These are phyloP conservation scores for Griposia aprilina DNA, from an alignment of 2,888 invertebrate genomes.

Conservation along the genomic window DNA sequence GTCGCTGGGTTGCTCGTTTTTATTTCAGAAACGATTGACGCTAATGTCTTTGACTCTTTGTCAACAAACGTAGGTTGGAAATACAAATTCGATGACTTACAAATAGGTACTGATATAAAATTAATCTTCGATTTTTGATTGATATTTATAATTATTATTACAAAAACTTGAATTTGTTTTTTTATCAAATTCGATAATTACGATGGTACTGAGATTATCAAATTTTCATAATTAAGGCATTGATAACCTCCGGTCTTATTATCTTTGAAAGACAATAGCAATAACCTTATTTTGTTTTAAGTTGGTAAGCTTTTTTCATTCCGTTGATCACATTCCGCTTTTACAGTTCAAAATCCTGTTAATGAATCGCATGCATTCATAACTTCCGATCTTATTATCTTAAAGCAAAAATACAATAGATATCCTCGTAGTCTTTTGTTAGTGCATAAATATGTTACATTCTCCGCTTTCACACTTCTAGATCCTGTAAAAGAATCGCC, in stretches of 20 bases:
- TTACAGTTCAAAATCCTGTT: neutral
- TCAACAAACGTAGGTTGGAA: neutral
- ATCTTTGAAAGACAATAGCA: neutral
- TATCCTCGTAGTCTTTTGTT: neutral
- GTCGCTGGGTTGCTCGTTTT: neutral
- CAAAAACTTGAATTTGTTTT: neutral
- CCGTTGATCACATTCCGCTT: neutral
- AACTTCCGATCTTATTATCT: neutral
- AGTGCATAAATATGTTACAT: no score
- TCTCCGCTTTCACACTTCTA: neutral
- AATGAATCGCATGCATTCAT: neutral
- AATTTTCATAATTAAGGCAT: conserved; percentile 1
- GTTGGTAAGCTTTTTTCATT: no score
- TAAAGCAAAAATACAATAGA: neutral
- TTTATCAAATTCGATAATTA: neutral
- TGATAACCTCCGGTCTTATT: neutral
- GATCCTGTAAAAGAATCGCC: neutral
- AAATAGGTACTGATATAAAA: neutral
- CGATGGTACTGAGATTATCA: conserved; percentile 1
- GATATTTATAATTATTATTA: neutral
- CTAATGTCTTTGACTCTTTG: neutral
- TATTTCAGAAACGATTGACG: neutral
- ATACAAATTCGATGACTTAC: no score
- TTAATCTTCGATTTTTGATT: neutral
- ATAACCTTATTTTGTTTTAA: neutral